phyloP scores from a whole-genome alignment of 2,113 vertebrate species.

The Isichthys henryi region DNA sequence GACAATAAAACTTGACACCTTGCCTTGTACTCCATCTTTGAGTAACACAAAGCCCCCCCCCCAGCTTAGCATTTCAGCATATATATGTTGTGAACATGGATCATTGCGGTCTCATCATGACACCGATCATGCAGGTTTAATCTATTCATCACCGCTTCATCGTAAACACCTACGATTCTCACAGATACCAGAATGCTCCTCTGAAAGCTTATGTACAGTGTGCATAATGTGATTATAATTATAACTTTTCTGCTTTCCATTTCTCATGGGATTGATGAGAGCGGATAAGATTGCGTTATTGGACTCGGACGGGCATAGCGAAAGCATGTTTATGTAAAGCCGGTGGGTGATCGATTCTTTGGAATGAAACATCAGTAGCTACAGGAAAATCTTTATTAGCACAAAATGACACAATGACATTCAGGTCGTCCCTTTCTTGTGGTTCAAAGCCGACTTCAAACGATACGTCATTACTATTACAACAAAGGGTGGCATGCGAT shows the following conservation, averaged over 20 bases:
- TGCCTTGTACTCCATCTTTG: background rate
- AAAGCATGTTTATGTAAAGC: background rate
- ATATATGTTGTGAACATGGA: background rate
- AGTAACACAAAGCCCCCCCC: background rate
- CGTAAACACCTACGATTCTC: background rate
- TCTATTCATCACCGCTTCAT: background rate
- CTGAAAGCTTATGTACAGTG: background rate
- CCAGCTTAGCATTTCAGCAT: background rate
- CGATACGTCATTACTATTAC: background rate
- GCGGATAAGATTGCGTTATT: background rate
- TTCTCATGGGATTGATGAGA: background rate
- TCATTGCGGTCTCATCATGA: background rate
- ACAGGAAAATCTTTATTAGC: background rate
- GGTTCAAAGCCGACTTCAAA: background rate
- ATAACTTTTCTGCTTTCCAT: background rate
- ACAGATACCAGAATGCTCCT: background rate
- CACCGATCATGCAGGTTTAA: background rate
- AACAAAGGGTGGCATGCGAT: background rate
- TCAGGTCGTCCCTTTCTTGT: background rate
- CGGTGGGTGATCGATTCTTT: background rate
- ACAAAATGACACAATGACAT: background rate
- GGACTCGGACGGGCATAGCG: too few species aligned
- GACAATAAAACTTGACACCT: background rate
- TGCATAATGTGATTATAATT: background rate
- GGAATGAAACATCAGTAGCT: constrained; percentile 4